These are phyloP conservation scores for Paragorgia papillata DNA, from an alignment of 92 coral and sea anemone genomes.

Conservation along the genomic window DNA sequence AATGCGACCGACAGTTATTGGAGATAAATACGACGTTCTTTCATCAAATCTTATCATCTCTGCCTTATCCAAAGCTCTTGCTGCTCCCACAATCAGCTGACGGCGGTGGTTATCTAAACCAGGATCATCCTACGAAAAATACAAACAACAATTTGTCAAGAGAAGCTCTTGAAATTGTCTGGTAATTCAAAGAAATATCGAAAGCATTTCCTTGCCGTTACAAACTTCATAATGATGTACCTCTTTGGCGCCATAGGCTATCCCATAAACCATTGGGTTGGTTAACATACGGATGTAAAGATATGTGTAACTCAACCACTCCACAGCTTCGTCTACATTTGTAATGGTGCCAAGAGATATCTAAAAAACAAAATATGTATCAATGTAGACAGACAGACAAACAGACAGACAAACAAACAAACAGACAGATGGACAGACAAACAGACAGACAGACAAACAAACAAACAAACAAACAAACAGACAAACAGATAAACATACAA, in stretches of 20 bases:
- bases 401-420: neutral
- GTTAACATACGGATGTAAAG: conserved; percentile 83
- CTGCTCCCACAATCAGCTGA: conserved; percentile 73
- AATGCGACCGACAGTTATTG: conserved; percentile 87
- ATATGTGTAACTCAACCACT: conserved; percentile 96
- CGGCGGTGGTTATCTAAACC: conserved; percentile 73
- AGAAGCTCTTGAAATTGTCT: too few species aligned
- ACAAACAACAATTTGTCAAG: neutral
- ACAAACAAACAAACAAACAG: conserved; percentile 71
- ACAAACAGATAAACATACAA: neutral
- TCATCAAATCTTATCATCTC: conserved; percentile 85
- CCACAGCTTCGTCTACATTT: conserved; percentile 90
- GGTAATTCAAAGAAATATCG: too few species aligned
- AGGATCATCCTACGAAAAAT: conserved; percentile 77
- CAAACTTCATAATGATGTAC: too few species aligned
- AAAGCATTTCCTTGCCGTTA: too few species aligned
- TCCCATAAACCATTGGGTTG: conserved; percentile 95
- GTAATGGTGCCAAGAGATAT: conserved; percentile 91
- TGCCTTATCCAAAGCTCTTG: conserved; percentile 87
- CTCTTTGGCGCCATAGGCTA: conserved; percentile 82
- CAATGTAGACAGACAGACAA: neutral
- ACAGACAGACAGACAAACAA: neutral
- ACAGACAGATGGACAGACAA: neutral
- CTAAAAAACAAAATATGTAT: conserved; percentile 28
- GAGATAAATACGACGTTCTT: conserved; percentile 68